Percentiles rank a stretch among this genome's conserved stretches.
These are phyloP conservation scores for Thalassophryne amazonica DNA, from an alignment of 2,797 vertebrate species.

Conservation along the genomic window DNA sequence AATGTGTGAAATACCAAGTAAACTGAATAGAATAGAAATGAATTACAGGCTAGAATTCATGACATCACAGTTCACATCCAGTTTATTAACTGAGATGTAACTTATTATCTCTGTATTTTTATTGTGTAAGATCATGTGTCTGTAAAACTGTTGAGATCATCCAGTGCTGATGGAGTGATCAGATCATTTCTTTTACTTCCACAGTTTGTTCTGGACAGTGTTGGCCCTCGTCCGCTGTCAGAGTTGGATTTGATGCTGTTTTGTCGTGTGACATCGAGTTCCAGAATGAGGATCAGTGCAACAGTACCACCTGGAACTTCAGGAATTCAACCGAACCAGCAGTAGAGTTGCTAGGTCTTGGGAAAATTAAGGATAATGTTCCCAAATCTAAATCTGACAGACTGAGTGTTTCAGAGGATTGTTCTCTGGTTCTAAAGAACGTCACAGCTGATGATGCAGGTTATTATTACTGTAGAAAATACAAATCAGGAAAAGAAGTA, in stretches of 20 bases:
- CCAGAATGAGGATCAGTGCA: neutral
- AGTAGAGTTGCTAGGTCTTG: neutral
- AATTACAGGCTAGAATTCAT: no score
- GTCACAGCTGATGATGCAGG: constrained; percentile 3
- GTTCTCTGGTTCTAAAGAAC: constrained; percentile 31
- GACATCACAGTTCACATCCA: no score
- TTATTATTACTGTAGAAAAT: neutral
- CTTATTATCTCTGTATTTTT: no score
- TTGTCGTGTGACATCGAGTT: neutral
- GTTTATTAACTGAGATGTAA: no score
- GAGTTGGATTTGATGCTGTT: neutral
- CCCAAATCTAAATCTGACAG: neutral
- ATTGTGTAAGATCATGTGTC: no score
- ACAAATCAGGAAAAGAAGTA: neutral
- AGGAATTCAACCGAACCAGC: accelerated
- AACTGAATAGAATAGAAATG: no score
- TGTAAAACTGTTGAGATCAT: no score
- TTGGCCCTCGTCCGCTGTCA: neutral
- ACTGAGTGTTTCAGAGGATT: constrained; percentile 14
- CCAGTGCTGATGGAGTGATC: no score
- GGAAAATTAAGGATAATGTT: neutral
- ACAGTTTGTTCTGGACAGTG: neutral
- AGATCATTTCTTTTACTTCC: neutral
- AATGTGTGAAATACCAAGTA: no score
- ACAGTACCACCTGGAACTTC: neutral